These are phyloP conservation scores for Drosophila leontia DNA, from an alignment of 1,140 invertebrate species.

Conservation along the genomic window DNA sequence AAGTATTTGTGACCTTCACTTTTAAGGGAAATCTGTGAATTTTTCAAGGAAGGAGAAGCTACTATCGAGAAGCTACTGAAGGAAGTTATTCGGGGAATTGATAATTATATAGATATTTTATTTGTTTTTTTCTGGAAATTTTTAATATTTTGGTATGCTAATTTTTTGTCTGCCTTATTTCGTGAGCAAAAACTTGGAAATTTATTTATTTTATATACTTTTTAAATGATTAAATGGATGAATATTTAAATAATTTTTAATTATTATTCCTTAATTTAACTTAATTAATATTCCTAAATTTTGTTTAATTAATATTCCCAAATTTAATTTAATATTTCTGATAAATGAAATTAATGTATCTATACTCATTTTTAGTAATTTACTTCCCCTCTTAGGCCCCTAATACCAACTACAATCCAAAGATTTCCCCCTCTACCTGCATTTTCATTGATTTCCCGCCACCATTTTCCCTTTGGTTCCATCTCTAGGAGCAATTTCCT, in stretches of 20 bases:
- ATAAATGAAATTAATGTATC: too few species aligned
- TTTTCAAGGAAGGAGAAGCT: constrained; percentile 18
- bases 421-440: neutral
- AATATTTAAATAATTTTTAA: too few species aligned
- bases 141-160: neutral
- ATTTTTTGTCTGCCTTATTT: neutral
- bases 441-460: constrained; percentile 8
- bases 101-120: too few species aligned
- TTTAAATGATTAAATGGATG: neutral
- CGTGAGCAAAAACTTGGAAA: too few species aligned
- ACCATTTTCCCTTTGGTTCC: constrained; percentile 11
- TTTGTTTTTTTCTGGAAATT: neutral
- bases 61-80: constrained; percentile 25
- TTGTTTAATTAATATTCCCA: too few species aligned
- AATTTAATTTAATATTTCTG: too few species aligned
- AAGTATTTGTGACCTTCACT: constrained; percentile 33
- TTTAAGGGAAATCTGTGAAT: neutral
- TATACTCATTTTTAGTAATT: too few species aligned
- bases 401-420: too few species aligned
- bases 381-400: too few species aligned
- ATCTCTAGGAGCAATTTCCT: constrained; percentile 11
- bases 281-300: too few species aligned
- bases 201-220: neutral
- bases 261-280: too few species aligned
- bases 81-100: constrained; percentile 14